phyloP scores from a whole-genome alignment of 2,113 vertebrate species.

The Lucifuga dentata region DNA sequence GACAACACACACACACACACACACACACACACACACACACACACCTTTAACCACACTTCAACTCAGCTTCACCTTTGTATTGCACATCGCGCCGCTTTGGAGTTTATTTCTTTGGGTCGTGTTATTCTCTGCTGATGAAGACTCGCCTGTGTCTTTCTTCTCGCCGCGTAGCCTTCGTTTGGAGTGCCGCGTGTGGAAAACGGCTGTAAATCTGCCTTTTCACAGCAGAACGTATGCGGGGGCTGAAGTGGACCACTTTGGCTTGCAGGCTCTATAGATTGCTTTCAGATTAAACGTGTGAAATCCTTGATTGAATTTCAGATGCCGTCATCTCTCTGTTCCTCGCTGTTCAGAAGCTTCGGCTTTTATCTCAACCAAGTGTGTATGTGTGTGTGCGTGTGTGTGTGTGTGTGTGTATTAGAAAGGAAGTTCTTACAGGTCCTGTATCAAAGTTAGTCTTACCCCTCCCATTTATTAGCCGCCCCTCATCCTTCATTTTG shows the following conservation, averaged over 20 bases:
- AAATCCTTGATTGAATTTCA: conserved; percentile 69
- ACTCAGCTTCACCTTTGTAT: conserved; percentile 42
- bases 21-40: conserved; percentile 22
- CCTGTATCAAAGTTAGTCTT: too few relatives aligned
- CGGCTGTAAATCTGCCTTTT: conserved; percentile 41
- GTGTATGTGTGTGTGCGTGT: conserved; percentile 36
- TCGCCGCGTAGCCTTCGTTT: conserved; percentile 50
- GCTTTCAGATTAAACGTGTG: conserved; percentile 51
- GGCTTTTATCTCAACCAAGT: conserved; percentile 66
- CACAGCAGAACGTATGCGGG: conserved; percentile 30
- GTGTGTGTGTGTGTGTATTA: neutral
- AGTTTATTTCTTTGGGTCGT: conserved; percentile 20
- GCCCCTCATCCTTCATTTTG: too few relatives aligned
- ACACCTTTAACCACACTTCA: conserved; percentile 37
- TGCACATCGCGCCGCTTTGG: conserved; percentile 24
- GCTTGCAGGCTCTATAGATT: conserved; percentile 41
- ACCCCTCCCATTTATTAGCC: too few relatives aligned
- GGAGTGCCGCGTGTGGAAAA: conserved; percentile 28
- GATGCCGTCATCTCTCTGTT: conserved; percentile 12
- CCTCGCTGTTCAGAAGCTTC: conserved; percentile 32
- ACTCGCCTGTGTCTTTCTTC: conserved; percentile 40
- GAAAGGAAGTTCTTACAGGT: too few relatives aligned
- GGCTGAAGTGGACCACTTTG: conserved; percentile 46
- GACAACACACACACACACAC: conserved; percentile 8
- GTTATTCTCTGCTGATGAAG: conserved; percentile 28